Evolutionary conservation across 2,113 vertebrate genomes (phyloP).

Genomic region (Pelvicachromis taeniatus): DNA sequence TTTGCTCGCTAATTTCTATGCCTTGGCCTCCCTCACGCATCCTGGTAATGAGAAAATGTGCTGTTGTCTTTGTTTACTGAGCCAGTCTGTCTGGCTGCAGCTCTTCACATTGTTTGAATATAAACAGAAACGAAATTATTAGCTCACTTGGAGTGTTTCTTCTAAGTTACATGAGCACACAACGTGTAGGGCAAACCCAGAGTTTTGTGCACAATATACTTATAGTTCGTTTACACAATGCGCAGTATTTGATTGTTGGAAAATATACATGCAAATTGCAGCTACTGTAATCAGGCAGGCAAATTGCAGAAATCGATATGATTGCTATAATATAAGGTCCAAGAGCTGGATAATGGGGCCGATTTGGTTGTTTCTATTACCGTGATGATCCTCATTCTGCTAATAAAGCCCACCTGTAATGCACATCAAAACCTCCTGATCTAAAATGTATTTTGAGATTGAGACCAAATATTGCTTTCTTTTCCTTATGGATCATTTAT

Average conservation of each 20-base stretch:
- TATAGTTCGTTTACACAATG: neutral
- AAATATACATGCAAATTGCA: neutral
- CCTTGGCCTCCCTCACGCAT: slow-evolving; percentile 60
- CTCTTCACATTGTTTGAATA: slow-evolving; percentile 69
- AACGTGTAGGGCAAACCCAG: neutral
- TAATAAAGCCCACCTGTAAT: neutral
- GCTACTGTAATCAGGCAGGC: neutral
- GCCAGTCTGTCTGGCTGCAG: slow-evolving; percentile 57
- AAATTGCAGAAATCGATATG: neutral
- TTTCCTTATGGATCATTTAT: slow-evolving; percentile 14
- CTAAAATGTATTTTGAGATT: neutral
- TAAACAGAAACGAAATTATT: slow-evolving; percentile 63
- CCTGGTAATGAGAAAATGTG: slow-evolving; percentile 73
- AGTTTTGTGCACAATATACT: neutral
- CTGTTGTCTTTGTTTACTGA: slow-evolving; percentile 70
- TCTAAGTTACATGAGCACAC: slow-evolving; percentile 35
- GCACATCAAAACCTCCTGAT: neutral
- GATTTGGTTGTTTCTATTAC: neutral
- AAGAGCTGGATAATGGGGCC: neutral
- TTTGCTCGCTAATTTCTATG: slow-evolving; percentile 65
- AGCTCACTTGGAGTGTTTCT: slow-evolving; percentile 57
- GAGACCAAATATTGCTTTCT: neutral
- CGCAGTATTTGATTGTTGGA: neutral
- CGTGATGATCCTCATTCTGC: slow-evolving; percentile 8
- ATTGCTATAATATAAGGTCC: neutral